phyloP scores from a whole-genome alignment of 2,888 invertebrate genomes.

The Gastrophysa polygoni region DNA sequence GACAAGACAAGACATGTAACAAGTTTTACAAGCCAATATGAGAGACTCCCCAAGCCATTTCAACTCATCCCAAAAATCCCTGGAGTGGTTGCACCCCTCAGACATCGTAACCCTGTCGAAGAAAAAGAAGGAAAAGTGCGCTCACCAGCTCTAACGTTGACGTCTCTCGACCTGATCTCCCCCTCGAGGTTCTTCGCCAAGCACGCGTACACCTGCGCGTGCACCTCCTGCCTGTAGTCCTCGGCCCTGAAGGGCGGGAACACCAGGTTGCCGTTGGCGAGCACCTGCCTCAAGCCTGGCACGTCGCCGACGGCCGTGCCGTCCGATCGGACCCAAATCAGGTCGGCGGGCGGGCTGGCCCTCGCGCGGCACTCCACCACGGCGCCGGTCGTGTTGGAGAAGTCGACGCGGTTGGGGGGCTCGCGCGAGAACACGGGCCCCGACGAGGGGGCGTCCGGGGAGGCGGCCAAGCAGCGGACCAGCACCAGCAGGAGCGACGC shows the following conservation, averaged over 20 bases:
- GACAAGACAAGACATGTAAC: too few relatives aligned
- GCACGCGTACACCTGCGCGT: conserved; percentile 93
- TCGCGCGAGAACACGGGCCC: conserved; percentile 93
- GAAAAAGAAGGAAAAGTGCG: too few relatives aligned
- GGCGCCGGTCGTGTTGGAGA: conserved; percentile 92
- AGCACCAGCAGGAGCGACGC: conserved; percentile 11
- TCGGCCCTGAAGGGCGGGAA: conserved; percentile 95
- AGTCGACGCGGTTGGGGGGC: conserved; percentile 89
- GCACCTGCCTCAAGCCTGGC: conserved; percentile 67
- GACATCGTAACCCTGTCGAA: too few relatives aligned
- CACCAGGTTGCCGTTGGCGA: conserved; percentile 88
- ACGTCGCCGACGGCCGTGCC: conserved; percentile 91
- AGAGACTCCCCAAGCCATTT: too few relatives aligned
- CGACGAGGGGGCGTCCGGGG: conserved; percentile 44
- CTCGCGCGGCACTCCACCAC: conserved; percentile 91
- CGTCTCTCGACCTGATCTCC: conserved; percentile 88
- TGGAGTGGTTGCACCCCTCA: too few relatives aligned
- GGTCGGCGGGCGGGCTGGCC: conserved; percentile 88
- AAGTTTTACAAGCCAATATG: too few relatives aligned
- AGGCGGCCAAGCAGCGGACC: neutral
- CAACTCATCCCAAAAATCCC: too few relatives aligned
- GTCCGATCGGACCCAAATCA: conserved; percentile 92
- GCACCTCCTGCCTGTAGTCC: conserved; percentile 92
- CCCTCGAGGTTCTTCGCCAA: conserved; percentile 89
- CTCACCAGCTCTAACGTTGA: conserved; percentile 94